Conservation (phyloP, 2,888 invertebrate genomes). For the Torymus texanus region DNA sequence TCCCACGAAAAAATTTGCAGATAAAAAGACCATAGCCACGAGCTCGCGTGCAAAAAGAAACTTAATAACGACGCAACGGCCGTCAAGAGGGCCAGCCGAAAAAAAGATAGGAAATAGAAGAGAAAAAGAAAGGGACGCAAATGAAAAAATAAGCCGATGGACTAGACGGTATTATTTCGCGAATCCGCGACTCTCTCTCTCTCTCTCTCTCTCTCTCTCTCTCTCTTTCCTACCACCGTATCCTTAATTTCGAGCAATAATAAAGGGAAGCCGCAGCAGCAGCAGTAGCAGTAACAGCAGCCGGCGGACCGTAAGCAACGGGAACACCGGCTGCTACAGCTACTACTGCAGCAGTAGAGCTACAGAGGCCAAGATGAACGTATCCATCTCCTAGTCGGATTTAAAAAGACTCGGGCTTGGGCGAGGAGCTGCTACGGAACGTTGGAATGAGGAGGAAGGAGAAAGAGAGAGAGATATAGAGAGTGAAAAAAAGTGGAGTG, state of each 20-base stretch:
- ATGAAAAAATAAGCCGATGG: slow-evolving; percentile 28
- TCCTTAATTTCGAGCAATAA: slow-evolving; percentile 8
- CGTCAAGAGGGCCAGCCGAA: too few species aligned
- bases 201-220: slow-evolving; percentile 15
- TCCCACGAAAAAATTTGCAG: too few species aligned
- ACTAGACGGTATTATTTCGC: slow-evolving; percentile 7
- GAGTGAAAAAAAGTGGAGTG: neutral
- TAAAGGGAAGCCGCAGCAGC: slow-evolving; percentile 10
- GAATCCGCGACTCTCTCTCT: slow-evolving; percentile 24
- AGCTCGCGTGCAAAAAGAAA: too few species aligned
- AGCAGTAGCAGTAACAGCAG: neutral
- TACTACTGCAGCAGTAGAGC: too few species aligned
- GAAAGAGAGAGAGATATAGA: neutral
- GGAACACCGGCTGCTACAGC: slow-evolving; percentile 49
- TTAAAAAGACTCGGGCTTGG: slow-evolving; percentile 36
- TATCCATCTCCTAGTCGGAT: slow-evolving; percentile 52
- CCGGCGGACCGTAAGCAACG: slow-evolving; percentile 61
- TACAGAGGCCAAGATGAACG: slow-evolving; percentile 38
- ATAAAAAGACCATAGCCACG: too few species aligned
- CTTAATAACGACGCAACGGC: too few species aligned
- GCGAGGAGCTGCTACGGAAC: too few species aligned
- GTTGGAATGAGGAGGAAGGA: neutral
- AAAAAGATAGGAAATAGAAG: neutral
- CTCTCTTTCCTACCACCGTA: neutral
- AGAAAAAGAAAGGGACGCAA: slow-evolving; percentile 11